Evolutionary conservation across 2,888 invertebrate genomes (phyloP), one percentile per base, ranked within the genome.

Genomic region (Cheilosia scutellata): DNA sequence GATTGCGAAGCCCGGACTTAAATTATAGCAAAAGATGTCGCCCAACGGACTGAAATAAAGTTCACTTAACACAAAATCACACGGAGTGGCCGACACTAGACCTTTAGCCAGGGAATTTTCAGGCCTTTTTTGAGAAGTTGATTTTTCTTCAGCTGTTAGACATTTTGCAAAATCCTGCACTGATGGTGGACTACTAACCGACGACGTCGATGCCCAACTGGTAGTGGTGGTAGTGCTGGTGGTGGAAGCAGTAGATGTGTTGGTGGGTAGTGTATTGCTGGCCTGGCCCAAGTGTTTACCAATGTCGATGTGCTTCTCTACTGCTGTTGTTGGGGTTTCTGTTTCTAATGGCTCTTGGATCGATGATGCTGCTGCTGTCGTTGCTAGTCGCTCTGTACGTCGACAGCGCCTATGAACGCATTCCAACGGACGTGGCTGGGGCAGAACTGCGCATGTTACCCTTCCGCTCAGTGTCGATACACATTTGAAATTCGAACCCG

Each of bases 121-220:
- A 74, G 77, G 66, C 62, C 70, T 71, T 71, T 71, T 63, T 82
- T 57, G 47, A 71, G 58, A 57, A 57, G 44, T 57, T 55, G 62
- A 42, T 72, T 86, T 86, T 86, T 82, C 71, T 86, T 86, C 86
- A 86, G 86, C 82, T 86, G 82, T 89, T 87, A 88, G 83, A 89
- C 89, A 88, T 88, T 89, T 89, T 89, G 88, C 87, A 84, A 88
- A 88, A 87, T 89, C 76, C 68, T 87, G 83, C 77, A 80, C 76
- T 80, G 74, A 87, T 71, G 74, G 60, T 78, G 79, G 72, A 79
- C 87, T 83, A 75, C 78, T 58, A 80, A 82, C 78, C 87, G 78
- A 79, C 71, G 75, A 75, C 76, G 75, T 71, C 76, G 79, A 70
- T 75, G 76, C 78, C 86, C 78, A 87, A 78, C 88, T 87, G 74